These are phyloP conservation scores for Okamejei kenojei DNA, from an alignment of 2,797 vertebrate genomes.

Conservation along the genomic window DNA sequence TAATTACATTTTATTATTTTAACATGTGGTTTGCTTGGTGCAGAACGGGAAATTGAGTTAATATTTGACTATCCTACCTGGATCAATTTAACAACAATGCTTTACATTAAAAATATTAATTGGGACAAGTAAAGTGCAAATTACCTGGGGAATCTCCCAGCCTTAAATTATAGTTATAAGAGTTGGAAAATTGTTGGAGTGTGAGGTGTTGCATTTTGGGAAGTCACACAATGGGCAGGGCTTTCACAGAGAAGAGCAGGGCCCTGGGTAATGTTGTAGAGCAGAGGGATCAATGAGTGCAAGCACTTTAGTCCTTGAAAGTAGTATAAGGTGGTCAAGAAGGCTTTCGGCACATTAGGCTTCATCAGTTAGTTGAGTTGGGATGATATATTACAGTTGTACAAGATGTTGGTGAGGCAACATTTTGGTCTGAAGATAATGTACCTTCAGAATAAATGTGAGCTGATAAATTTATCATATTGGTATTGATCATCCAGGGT, in stretches of 20 bases:
- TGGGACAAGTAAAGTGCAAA: neutral
- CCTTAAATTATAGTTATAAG: neutral
- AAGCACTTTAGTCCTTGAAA: too few species aligned
- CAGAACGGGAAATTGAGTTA: neutral
- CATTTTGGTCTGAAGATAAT: neutral
- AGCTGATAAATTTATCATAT: neutral
- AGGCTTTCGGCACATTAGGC: too few species aligned
- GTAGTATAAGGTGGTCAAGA: too few species aligned
- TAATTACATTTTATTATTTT: neutral
- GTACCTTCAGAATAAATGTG: neutral
- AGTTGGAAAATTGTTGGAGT: neutral
- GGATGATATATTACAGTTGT: too few species aligned
- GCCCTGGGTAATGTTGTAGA: neutral
- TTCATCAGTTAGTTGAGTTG: too few species aligned
- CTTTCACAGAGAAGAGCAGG: too few species aligned
- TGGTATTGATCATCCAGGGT: neutral
- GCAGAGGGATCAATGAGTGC: too few species aligned
- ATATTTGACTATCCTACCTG: neutral
- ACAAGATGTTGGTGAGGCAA: too few species aligned
- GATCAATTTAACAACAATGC: neutral
- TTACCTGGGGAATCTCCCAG: neutral
- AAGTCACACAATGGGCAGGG: too few species aligned
- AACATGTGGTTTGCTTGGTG: too few species aligned
- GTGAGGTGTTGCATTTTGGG: too few species aligned
- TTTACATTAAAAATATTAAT: too few species aligned